These are phyloP conservation scores for Sceloporus tristichus DNA, from an alignment of 2,113 vertebrate species.

Conservation along the genomic window DNA sequence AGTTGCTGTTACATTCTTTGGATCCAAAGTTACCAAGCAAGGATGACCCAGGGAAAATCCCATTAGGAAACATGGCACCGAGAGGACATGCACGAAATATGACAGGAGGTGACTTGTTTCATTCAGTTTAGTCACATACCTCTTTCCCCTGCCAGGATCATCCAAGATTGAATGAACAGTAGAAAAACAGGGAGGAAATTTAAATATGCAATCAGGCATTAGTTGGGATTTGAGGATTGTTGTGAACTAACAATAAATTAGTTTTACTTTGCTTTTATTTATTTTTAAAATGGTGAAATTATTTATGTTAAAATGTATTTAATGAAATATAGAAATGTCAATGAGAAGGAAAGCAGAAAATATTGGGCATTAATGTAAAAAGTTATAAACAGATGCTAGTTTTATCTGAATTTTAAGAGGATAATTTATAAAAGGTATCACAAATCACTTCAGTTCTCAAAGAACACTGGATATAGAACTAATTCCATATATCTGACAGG, in stretches of 20 bases:
- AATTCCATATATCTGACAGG: neutral
- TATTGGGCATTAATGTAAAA: constrained; percentile 42
- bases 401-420: constrained; percentile 55
- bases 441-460: constrained; percentile 41
- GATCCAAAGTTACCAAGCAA: constrained; percentile 81
- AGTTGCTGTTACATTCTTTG: constrained; percentile 84
- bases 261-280: constrained; percentile 67
- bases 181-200: constrained; percentile 94
- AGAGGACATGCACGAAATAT: constrained; percentile 91
- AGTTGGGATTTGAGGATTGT: constrained; percentile 77
- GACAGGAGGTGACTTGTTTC: constrained; percentile 82
- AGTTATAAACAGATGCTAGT: constrained; percentile 58
- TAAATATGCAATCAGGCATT: constrained; percentile 88
- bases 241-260: constrained; percentile 75
- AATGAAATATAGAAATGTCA: constrained; percentile 59
- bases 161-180: constrained; percentile 90
- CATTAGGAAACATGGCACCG: constrained; percentile 83
- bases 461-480: neutral
- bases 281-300: constrained; percentile 62
- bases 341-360: constrained; percentile 69
- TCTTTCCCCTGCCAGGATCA: constrained; percentile 96
- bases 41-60: constrained; percentile 79
- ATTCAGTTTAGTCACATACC: constrained; percentile 92
- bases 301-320: constrained; percentile 57
- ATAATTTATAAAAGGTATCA: constrained; percentile 28